These are phyloP conservation scores for Garrulus glandarius DNA, from an alignment of 2,797 vertebrate species.

Conservation along the genomic window DNA sequence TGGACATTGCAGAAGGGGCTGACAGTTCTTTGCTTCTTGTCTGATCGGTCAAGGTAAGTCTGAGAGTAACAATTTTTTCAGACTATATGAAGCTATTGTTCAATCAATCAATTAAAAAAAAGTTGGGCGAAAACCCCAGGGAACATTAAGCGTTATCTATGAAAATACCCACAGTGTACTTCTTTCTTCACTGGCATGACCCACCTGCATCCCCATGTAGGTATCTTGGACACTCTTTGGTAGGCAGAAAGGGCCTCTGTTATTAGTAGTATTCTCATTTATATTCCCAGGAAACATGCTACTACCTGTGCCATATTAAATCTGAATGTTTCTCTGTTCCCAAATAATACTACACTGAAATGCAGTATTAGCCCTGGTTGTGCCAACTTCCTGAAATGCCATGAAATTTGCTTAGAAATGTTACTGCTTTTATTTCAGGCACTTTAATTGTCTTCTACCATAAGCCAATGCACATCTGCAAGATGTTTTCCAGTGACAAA, in stretches of 20 bases:
- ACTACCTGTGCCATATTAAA: background rate
- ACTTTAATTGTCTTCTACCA: background rate
- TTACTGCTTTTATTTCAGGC: background rate
- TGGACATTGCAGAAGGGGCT: background rate
- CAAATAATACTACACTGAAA: background rate
- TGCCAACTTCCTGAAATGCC: background rate
- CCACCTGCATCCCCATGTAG: background rate
- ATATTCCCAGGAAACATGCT: background rate
- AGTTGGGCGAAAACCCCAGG: accelerated
- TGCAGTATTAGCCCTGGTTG: background rate
- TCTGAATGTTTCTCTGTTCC: background rate
- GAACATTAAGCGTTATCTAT: background rate
- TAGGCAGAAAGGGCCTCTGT: background rate
- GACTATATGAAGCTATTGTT: background rate
- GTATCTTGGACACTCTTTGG: background rate
- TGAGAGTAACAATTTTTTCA: background rate
- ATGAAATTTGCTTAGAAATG: background rate
- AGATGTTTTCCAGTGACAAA: background rate
- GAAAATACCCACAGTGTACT: background rate
- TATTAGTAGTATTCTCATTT: background rate
- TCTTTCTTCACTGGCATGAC: background rate
- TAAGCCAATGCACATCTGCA: background rate
- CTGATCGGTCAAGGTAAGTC: background rate
- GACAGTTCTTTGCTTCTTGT: background rate
- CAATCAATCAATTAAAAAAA: background rate